Conservation (phyloP, 2,888 invertebrate genomes). For the Caenorhabditis sp. region DNA sequence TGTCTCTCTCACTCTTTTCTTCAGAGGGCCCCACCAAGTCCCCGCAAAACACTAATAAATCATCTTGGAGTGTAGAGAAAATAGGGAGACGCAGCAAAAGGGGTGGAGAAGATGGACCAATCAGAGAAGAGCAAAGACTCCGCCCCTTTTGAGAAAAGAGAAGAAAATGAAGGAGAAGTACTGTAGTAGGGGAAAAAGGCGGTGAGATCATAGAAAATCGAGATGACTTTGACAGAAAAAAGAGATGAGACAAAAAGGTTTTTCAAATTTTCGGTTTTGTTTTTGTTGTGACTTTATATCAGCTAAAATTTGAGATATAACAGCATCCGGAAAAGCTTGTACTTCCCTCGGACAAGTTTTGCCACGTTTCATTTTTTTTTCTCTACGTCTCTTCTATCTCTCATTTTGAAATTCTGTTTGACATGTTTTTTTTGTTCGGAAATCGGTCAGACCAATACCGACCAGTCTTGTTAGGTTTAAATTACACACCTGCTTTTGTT, state of each 20-base stretch:
- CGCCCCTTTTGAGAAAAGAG: neutral
- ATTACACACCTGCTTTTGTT: neutral
- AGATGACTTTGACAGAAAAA: too few relatives aligned
- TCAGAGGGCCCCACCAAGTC: neutral
- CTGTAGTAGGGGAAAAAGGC: neutral
- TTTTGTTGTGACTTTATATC: too few relatives aligned
- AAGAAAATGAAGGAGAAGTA: neutral
- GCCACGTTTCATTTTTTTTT: too few relatives aligned
- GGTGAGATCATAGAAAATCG: neutral
- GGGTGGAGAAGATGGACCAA: neutral
- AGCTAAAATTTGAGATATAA: too few relatives aligned
- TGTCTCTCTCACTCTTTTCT: neutral
- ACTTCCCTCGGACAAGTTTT: too few relatives aligned
- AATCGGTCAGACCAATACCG: neutral
- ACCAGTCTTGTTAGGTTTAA: neutral
- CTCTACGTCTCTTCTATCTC: too few relatives aligned
- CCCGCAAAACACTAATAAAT: slow-evolving; percentile 6
- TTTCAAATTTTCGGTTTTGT: too few relatives aligned
- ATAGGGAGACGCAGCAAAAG: neutral
- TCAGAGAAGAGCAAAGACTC: neutral
- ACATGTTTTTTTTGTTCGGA: too few relatives aligned
- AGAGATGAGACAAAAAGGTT: too few relatives aligned
- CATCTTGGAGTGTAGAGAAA: slow-evolving; percentile 10
- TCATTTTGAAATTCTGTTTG: too few relatives aligned
- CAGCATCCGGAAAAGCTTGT: too few relatives aligned